These are phyloP conservation scores for Drosophila insularis DNA, from an alignment of 1,140 invertebrate species.

Conservation along the genomic window DNA sequence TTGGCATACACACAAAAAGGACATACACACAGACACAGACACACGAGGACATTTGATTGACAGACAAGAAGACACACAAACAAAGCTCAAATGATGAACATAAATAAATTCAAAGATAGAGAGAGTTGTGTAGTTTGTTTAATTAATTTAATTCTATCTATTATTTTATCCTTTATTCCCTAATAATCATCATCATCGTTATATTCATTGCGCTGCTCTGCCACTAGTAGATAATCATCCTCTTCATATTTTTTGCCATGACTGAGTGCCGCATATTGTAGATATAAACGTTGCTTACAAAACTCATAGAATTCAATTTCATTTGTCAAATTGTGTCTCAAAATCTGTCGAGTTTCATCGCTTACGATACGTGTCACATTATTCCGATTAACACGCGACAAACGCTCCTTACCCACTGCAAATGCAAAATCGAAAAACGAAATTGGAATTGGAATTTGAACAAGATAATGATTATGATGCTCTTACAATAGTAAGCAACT, in stretches of 20 bases:
- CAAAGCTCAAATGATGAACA: conserved; percentile 24
- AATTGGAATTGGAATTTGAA: not conserved
- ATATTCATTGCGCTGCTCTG: conserved; percentile 42
- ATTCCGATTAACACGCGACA: conserved; percentile 71
- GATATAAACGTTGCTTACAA: conserved; percentile 77
- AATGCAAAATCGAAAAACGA: conserved; percentile 23
- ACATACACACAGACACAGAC: conserved; percentile 4
- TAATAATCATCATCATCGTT: conserved; percentile 64
- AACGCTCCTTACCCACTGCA: conserved; percentile 68
- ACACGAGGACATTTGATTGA: not conserved
- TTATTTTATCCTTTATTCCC: conserved; percentile 2
- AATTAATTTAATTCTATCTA: not conserved
- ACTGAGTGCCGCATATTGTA: conserved; percentile 71
- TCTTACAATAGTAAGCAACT: conserved; percentile 90
- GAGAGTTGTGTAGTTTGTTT: no score
- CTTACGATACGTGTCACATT: conserved; percentile 67
- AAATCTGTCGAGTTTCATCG: conserved; percentile 63
- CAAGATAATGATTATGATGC: not conserved
- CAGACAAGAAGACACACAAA: conserved; percentile 9
- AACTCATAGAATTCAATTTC: conserved; percentile 81
- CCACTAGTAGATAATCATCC: conserved; percentile 71
- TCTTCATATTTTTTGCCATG: conserved; percentile 54
- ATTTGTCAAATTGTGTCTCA: conserved; percentile 71
- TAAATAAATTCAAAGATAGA: not conserved
- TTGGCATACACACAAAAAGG: conserved; percentile 17